Base-by-base conservation (phyloP, 2,797 vertebrate genomes). In the Spinus pinus region DNA sequence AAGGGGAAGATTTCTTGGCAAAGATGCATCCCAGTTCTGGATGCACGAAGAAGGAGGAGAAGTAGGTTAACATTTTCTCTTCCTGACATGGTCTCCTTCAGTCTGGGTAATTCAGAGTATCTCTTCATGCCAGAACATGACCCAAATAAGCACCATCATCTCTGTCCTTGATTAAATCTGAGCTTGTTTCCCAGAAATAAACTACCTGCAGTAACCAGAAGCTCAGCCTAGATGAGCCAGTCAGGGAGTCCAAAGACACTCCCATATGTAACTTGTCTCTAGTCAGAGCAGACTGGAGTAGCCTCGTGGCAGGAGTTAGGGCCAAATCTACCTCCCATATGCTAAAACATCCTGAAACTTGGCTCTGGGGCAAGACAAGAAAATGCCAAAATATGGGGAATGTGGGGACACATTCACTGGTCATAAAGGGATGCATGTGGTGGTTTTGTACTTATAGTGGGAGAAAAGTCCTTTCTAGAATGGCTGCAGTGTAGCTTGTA, bases 401-500 rank as follows among this genome's bases (percentile, higher is more conserved):
- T 6, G 0, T 17, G 6, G 17, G 19, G 22, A 2, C 3, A 5
- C 0, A 1, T 2, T 78, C 27, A 42, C 12, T 0, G 4, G 19
- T 30, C 30, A 30, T 0, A 3, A 5, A 23, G 18, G 12, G 35
- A 8, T 71, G 15, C 12, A 69, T 57, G 10, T 35, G 15, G 4
- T 81, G 30, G 6, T 46, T 81, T 66, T 78, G 21, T 51, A 12
- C 9, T 56, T 28, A 28, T 5, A 24, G 46, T 9, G 35, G 44
- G 35, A 92, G 27, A 71, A 67, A 74, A 50, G 16, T 33, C 12
- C n/a, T 44, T 49, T 60, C 37, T 60, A 42, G 49, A 53, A 77
- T 8, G 19, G 15, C 27, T 61, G 13, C 37, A 25, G 13, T 27
- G 6, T 46, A 33, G 25, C 42, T 78, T 57, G 20, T 39, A 12